Percentiles rank a stretch among this genome's conserved stretches.
phyloP scores from a whole-genome alignment of 2,113 vertebrate genomes.

The Amphiprion ocellaris region DNA sequence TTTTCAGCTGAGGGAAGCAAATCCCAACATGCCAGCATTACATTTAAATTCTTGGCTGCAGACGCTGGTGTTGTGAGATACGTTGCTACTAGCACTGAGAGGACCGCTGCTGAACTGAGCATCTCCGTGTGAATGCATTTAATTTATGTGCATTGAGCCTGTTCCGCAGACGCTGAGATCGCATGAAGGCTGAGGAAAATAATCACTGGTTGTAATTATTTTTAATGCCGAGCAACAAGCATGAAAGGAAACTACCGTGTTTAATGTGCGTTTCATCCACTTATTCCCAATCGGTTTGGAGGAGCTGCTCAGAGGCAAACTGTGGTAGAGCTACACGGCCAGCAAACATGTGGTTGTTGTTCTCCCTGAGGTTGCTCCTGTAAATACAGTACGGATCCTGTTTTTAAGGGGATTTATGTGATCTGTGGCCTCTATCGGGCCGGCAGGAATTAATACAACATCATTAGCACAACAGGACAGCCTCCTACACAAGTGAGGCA shows the following conservation, averaged over 20 bases:
- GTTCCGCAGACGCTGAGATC: not conserved
- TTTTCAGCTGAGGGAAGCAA: too few species aligned
- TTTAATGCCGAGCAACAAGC: constrained; percentile 28
- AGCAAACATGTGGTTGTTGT: not conserved
- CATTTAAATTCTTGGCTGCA: not conserved
- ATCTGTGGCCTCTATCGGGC: constrained; percentile 12
- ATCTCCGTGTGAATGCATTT: not conserved
- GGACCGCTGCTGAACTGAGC: not conserved
- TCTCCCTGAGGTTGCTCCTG: constrained; percentile 10
- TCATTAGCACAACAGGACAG: constrained; percentile 11
- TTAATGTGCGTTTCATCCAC: not conserved
- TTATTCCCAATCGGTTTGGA: not conserved
- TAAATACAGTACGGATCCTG: constrained; percentile 17
- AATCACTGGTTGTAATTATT: constrained; percentile 17
- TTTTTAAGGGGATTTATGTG: constrained; percentile 1
- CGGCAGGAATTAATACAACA: constrained; percentile 14
- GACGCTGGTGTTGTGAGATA: not conserved
- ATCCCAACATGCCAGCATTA: too few species aligned
- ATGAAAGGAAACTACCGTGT: constrained; percentile 34
- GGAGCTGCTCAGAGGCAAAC: not conserved
- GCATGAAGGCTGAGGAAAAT: not conserved
- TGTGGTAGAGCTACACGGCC: not conserved
- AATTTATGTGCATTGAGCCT: constrained; percentile 7
- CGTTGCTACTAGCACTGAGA: not conserved
- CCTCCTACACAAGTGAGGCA: not conserved